Percentiles rank a stretch among this genome's conserved stretches.
Evolutionary conservation across 2,113 vertebrate species (phyloP).

Genomic region (Barnardius zonarius): DNA sequence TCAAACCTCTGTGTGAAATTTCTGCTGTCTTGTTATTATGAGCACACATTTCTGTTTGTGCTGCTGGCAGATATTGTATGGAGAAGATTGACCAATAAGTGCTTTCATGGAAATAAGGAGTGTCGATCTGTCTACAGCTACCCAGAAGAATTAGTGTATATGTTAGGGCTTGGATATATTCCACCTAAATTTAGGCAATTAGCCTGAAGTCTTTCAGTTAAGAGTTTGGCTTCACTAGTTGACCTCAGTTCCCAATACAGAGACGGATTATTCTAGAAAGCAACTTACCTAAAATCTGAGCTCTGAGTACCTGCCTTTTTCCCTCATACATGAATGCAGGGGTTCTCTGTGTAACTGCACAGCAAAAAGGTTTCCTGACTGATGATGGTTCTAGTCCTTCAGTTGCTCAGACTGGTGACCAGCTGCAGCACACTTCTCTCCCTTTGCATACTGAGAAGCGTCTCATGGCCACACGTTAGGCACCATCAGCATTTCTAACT

Average conservation of each 20-base stretch:
- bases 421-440: not conserved
- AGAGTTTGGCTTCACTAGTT: not conserved
- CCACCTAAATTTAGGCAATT: not conserved
- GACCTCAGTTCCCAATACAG: not conserved
- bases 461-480: not conserved
- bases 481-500: not conserved
- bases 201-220: not conserved
- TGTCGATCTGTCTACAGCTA: constrained; percentile 3
- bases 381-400: not conserved
- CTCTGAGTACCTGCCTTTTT: not conserved
- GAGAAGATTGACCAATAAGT: not conserved
- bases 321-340: accelerated
- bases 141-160: not conserved
- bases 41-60: not conserved
- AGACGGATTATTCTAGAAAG: not conserved
- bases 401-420: not conserved
- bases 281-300: not conserved
- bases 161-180: not conserved
- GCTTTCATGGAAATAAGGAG: constrained; percentile 5
- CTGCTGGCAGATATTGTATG: not conserved
- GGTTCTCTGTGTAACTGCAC: not conserved
- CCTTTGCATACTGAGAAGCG: not conserved
- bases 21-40: not conserved
- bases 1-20: not conserved
- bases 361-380: not conserved